Evolutionary conservation across 2,113 vertebrate species (phyloP).

Genomic region (Lonchura striata): DNA sequence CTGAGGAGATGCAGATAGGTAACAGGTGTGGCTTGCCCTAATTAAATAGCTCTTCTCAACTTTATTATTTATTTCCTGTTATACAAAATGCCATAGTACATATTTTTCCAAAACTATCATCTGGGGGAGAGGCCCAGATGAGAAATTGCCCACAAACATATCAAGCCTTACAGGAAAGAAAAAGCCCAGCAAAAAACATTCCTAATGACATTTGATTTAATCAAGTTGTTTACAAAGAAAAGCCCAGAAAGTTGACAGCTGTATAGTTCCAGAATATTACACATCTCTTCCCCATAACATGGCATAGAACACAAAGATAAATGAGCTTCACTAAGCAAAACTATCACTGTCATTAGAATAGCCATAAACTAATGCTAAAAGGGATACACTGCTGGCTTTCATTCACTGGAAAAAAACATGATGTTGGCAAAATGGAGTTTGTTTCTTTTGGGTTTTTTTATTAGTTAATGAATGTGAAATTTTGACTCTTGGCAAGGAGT

Average conservation of each 20-base stretch:
- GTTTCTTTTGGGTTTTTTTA: background rate
- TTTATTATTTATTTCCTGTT: constrained; percentile 42
- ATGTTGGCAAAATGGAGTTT: background rate
- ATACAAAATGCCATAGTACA: background rate
- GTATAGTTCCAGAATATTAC: background rate
- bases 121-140: background rate
- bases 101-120: background rate
- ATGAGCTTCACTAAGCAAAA: background rate
- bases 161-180: background rate
- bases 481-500: constrained; percentile 44
- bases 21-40: constrained; percentile 36
- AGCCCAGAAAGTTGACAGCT: background rate
- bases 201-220: background rate
- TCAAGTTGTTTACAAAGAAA: background rate
- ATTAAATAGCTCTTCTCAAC: constrained; percentile 29
- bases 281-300: background rate
- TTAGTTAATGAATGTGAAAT: constrained; percentile 29
- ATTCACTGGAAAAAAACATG: background rate
- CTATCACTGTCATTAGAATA: background rate
- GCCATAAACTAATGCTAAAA: background rate
- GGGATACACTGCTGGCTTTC: background rate
- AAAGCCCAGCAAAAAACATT: background rate
- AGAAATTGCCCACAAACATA: background rate
- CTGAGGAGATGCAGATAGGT: constrained; percentile 25
- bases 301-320: background rate